Evolutionary conservation across 2,113 vertebrate species (phyloP), one percentile per base, ranked within the genome.

Genomic region (Campylomormyrus tamandua): DNA sequence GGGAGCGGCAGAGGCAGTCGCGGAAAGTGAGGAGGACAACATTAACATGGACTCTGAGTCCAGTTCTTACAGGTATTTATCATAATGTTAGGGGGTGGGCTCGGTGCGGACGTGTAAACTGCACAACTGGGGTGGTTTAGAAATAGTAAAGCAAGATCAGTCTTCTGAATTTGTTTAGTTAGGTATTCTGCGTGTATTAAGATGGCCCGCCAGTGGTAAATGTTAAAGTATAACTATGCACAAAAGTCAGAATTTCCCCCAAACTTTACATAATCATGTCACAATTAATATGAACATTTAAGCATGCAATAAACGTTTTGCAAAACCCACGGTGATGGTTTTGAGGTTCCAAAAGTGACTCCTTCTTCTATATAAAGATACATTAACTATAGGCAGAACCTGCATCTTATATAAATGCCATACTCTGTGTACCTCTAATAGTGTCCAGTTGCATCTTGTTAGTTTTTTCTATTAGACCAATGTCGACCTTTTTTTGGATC

Each of bases 41-140:
- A 85, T 53, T 50, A 58, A 58, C 27, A 93, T 92, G 39, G 97
- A 98, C 93, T 97, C 97, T 6, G 97, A 98, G 94, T 97, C 97
- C 96, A 98, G 97, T 96, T 98, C 97, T 0, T 98, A 97, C 98
- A 99, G 98, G 98, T 99, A 96, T 31, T 86, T 42, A 87, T 24
- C 21, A 49, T 45, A 49, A 49, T 87, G 49, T 9, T 56, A 24
- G 1, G 83, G 15, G 83, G 2, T 17, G 35, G 39, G 15, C 46
- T 48, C 8, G 56, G 19, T 66, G 15, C 45, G 85, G 31, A 31
- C 39, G 56, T 52, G 35, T 13, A 7, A 80, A 46, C 46, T 27
- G 83, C 42, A 49, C 35, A 49, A 49, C 83, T 39, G 19, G 24
- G 6, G 8, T 45, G 45, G 24, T 45, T 46, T 48, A 46, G 17